Evolutionary conservation across 2,797 vertebrate species (phyloP).

Genomic region (Melanogrammus aeglefinus): DNA sequence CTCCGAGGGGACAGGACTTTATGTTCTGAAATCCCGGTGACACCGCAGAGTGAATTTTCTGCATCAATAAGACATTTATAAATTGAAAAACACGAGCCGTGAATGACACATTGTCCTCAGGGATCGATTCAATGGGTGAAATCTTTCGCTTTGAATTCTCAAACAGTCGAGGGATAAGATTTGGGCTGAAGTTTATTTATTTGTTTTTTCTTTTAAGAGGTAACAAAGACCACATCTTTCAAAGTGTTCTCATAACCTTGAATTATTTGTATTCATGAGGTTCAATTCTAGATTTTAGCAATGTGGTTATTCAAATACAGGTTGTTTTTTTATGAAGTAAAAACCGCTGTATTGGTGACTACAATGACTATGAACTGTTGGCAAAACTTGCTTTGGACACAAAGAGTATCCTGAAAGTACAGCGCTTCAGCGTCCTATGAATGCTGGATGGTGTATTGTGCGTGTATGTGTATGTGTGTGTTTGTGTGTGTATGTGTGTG

Average conservation of each 20-base stretch:
- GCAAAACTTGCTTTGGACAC: background rate
- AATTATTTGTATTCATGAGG: background rate
- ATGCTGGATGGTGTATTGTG: background rate
- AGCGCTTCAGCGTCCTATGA: background rate
- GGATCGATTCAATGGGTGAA: background rate
- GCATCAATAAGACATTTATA: conserved; percentile 18
- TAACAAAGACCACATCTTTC: too few relatives aligned
- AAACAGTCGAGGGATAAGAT: background rate
- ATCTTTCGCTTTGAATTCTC: background rate
- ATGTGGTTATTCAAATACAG: too few relatives aligned
- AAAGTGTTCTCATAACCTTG: background rate
- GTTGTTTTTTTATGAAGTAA: background rate
- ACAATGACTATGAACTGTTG: background rate
- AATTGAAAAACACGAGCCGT: conserved; percentile 25
- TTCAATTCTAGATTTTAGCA: too few relatives aligned
- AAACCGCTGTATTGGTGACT: background rate
- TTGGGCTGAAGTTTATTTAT: background rate
- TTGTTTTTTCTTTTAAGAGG: too few relatives aligned
- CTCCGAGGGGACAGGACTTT: conserved; percentile 22
- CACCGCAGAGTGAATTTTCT: conserved; percentile 16
- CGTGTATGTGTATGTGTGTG: background rate
- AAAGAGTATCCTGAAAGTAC: background rate
- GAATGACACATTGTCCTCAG: background rate
- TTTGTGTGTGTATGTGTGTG: background rate
- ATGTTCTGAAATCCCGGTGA: conserved; percentile 17